These are phyloP conservation scores for Microcebus griseorufus DNA, from an alignment of 2,113 vertebrate species.

Conservation along the genomic window DNA sequence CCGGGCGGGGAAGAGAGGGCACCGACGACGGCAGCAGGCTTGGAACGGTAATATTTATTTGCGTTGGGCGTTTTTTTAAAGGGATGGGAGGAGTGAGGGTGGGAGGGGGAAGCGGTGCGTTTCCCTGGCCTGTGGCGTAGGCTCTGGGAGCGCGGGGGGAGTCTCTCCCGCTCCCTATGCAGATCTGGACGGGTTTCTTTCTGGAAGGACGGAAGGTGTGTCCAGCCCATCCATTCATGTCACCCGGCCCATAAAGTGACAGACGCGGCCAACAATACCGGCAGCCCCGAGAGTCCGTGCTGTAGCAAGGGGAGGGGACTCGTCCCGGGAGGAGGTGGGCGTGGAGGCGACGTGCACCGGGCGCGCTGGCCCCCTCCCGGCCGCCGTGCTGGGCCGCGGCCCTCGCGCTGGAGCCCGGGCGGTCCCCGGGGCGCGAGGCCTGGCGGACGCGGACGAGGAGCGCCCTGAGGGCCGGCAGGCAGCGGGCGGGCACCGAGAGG, in stretches of 20 bases:
- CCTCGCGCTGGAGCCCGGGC: not conserved
- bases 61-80: constrained; percentile 5
- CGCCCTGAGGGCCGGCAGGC: not conserved
- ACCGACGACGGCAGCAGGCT: not conserved
- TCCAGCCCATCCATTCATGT: constrained; percentile 92
- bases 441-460: not conserved
- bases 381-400: not conserved
- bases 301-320: constrained; percentile 71
- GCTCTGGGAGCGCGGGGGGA: constrained; percentile 82
- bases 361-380: not conserved
- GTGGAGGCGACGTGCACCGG: not conserved
- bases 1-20: not conserved
- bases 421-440: not conserved
- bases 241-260: constrained; percentile 91
- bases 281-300: constrained; percentile 76
- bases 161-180: constrained; percentile 67
- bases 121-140: constrained; percentile 77
- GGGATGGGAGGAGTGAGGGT: constrained; percentile 47
- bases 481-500: accelerated
- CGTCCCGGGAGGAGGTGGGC: not conserved
- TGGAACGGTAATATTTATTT: constrained; percentile 29
- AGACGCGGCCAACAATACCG: constrained; percentile 92
- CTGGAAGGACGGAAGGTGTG: constrained; percentile 92
- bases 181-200: not conserved
- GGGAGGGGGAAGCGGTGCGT: constrained; percentile 37